These are phyloP conservation scores for Clinocottus analis DNA, from an alignment of 2,113 vertebrate genomes.

Conservation along the genomic window DNA sequence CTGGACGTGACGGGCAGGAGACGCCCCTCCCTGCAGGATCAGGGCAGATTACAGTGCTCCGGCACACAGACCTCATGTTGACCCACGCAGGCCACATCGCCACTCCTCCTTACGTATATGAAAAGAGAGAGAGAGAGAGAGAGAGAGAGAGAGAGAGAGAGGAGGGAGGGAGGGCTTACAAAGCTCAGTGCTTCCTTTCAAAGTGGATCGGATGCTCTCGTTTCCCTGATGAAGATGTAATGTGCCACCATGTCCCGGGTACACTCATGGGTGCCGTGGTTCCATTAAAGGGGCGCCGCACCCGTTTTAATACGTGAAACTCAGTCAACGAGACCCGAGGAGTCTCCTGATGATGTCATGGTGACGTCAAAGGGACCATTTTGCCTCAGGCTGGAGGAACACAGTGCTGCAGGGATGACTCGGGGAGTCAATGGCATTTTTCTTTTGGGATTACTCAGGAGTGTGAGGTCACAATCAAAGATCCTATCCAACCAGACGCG, in stretches of 20 bases:
- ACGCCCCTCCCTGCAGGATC: conserved; percentile 51
- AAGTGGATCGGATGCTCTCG: neutral
- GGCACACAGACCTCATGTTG: conserved; percentile 29
- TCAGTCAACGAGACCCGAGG: neutral
- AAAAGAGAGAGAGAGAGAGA: conserved; percentile 23
- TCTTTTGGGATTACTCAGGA: neutral
- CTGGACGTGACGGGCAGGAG: too few relatives aligned
- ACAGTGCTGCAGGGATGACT: neutral
- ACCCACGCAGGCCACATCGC: conserved; percentile 25
- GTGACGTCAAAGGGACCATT: neutral
- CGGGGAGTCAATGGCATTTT: neutral
- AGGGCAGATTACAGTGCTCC: conserved; percentile 53
- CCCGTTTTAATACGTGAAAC: neutral
- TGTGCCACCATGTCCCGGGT: neutral
- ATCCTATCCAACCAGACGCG: neutral
- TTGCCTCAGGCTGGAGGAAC: too few relatives aligned
- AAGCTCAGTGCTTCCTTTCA: neutral
- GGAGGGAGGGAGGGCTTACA: too few relatives aligned
- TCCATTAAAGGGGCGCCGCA: neutral
- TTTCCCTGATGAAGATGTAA: neutral
- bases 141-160: neutral
- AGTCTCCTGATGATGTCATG: neutral
- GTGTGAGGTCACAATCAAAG: too few relatives aligned
- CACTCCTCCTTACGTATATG: conserved; percentile 13
- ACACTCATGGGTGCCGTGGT: neutral